Percentiles rank a stretch among this genome's conserved stretches.
Conservation (phyloP, 1,140 invertebrate species). For the Bathynomus jamesi region DNA sequence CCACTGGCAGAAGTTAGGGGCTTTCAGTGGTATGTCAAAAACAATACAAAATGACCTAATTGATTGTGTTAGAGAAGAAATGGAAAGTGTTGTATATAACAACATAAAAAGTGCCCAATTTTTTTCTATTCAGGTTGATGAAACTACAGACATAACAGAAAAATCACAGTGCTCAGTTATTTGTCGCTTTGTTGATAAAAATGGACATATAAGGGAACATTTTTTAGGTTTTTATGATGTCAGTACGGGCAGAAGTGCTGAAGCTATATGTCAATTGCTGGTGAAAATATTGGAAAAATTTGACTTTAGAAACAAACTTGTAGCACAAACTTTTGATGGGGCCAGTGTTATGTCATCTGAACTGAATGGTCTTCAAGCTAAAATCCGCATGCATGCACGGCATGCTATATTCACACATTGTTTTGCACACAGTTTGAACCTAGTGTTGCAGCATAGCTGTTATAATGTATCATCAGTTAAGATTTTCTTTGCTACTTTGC, state of each 20-base stretch:
- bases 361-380: constrained; percentile 20
- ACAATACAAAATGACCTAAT: constrained; percentile 34
- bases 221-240: constrained; percentile 26
- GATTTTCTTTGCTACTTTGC: constrained; percentile 19
- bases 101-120: constrained; percentile 17
- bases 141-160: constrained; percentile 22
- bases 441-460: background rate
- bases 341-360: constrained; percentile 20
- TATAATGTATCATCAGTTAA: constrained; percentile 1
- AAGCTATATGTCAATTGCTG: constrained; percentile 5
- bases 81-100: constrained; percentile 11
- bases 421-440: background rate
- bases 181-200: constrained; percentile 13
- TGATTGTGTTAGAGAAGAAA: constrained; percentile 9
- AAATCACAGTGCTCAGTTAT: constrained; percentile 21
- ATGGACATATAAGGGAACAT: constrained; percentile 17
- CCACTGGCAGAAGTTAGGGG: constrained; percentile 15
- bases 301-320: constrained; percentile 15
- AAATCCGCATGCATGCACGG: background rate
- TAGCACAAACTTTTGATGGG: constrained; percentile 33
- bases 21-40: constrained; percentile 6
- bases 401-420: background rate
- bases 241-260: constrained; percentile 13
- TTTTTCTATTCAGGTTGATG: constrained; percentile 21
- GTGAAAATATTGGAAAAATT: constrained; percentile 11